Evolutionary conservation across 2,888 invertebrate species (phyloP).

Genomic region (Cheilosia vulpina): DNA sequence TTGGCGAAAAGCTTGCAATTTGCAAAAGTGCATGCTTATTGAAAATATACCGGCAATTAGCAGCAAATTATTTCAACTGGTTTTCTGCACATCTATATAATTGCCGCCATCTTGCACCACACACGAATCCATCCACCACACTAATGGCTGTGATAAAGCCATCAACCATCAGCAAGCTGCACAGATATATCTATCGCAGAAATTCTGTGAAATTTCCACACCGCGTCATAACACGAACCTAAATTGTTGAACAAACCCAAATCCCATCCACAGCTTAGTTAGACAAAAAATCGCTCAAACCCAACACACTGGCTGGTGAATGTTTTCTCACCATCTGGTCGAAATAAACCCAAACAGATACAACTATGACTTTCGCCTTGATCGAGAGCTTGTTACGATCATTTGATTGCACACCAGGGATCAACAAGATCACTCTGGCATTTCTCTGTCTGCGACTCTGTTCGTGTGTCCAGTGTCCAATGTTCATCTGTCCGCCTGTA

Average conservation of each 20-base stretch:
- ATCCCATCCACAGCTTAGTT: constrained; percentile 30
- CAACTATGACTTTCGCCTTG: constrained; percentile 58
- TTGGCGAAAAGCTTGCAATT: constrained; percentile 44
- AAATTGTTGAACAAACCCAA: constrained; percentile 36
- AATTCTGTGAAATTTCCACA: too few relatives aligned
- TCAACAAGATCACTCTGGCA: constrained; percentile 49
- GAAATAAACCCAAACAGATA: constrained; percentile 8
- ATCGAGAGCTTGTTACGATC: constrained; percentile 22
- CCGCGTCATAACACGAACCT: constrained; percentile 16
- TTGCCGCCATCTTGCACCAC: constrained; percentile 40
- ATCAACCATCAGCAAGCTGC: constrained; percentile 45
- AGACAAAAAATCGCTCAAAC: neutral
- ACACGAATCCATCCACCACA: constrained; percentile 32
- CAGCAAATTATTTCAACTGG: constrained; percentile 53
- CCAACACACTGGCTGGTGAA: constrained; percentile 8
- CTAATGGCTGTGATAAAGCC: constrained; percentile 54
- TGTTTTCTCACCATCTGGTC: constrained; percentile 38
- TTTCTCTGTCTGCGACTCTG: constrained; percentile 34
- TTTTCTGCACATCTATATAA: constrained; percentile 29
- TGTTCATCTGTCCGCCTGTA: constrained; percentile 50
- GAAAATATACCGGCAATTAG: constrained; percentile 60
- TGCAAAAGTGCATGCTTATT: constrained; percentile 42
- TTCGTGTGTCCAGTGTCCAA: constrained; percentile 46
- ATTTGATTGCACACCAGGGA: constrained; percentile 20
- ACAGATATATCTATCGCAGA: neutral